Conservation (phyloP, 2,113 vertebrate species). For the Zeus faber region DNA sequence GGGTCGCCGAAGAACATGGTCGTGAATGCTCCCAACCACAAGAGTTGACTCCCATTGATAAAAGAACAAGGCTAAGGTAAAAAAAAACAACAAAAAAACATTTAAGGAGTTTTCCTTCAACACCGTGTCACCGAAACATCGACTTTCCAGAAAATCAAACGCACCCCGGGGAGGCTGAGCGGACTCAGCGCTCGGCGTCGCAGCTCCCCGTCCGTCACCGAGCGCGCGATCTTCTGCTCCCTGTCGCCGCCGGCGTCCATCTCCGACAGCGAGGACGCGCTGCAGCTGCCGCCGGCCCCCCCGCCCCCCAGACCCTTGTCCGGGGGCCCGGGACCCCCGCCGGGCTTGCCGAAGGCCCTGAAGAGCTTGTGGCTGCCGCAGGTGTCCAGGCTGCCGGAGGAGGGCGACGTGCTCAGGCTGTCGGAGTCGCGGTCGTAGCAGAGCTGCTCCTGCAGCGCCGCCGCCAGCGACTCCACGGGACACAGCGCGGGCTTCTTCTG, state of each 20-base stretch:
- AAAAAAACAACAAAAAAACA: not conserved
- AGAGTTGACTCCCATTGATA: too few relatives aligned
- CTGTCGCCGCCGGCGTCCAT: constrained; percentile 77
- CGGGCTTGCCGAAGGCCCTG: constrained; percentile 35
- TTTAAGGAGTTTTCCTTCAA: not conserved
- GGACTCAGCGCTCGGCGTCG: constrained; percentile 81
- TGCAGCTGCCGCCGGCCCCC: constrained; percentile 49
- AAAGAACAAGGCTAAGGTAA: too few relatives aligned
- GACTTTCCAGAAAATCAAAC: constrained; percentile 40
- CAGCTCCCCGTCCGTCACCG: constrained; percentile 89
- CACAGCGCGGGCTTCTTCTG: constrained; percentile 77
- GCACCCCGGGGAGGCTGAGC: constrained; percentile 85
- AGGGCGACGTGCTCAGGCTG: constrained; percentile 80
- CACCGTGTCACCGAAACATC: not conserved
- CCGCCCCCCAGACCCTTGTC: constrained; percentile 66
- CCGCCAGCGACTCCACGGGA: constrained; percentile 68
- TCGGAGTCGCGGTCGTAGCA: constrained; percentile 72
- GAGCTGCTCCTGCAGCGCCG: constrained; percentile 74
- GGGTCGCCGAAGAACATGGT: too few relatives aligned
- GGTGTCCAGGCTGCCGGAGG: constrained; percentile 84
- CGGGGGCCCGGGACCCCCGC: constrained; percentile 66
- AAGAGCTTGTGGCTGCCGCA: constrained; percentile 80
- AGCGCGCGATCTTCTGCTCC: constrained; percentile 83
- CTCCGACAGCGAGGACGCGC: constrained; percentile 83
- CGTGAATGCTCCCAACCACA: too few relatives aligned